Evolutionary conservation across 2,888 invertebrate genomes (phyloP), one percentile per base, ranked within the genome.

Genomic region (Cantharis rufa): DNA sequence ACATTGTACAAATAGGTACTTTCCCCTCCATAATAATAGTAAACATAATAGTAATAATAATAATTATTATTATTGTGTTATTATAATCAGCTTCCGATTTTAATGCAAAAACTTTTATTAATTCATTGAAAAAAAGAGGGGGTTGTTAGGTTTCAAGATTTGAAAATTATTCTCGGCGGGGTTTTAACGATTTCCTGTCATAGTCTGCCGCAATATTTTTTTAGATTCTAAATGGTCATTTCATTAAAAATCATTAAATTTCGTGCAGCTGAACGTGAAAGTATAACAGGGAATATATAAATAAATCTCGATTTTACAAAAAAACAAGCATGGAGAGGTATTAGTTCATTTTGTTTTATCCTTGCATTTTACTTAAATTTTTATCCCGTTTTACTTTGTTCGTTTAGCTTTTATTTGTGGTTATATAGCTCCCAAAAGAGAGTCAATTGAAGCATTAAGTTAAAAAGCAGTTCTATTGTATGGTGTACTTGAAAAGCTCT

Each of bases 351-450:
- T 66, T 66, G 64, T 21, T 15, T 66, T 66, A 66, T 66, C 21
- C n/a, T 66, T 66, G 16, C 24, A 21, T 66, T 66, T 21, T 66
- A 66, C 64, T 66, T 66, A 66, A 18, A 66, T 66, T 66, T 66
- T 66, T 66, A 66, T 66, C 64, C 64, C 11, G 64, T 21, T 66
- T 66, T 66, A 66, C 64, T 66, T 66, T 66, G 64, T 66, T 66
- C 18, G 64, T 24, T 66, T 66, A 66, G 64, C 64, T 66, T 66
- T 21, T 66, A 66, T 66, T 66, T 66, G 64, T 66, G 64, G 64
- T 66, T 66, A 66, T 66, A 66, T 66, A 66, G 64, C 64, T 66
- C 64, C 64, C 64, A 66, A 66, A 66, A 66, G 64, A 21, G 64
- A 66, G 64, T 66, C 64, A 66, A 66, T 66, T 66, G 64, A 66